phyloP scores from a whole-genome alignment of 2,888 invertebrate genomes.

The Perithous albicinctus region DNA sequence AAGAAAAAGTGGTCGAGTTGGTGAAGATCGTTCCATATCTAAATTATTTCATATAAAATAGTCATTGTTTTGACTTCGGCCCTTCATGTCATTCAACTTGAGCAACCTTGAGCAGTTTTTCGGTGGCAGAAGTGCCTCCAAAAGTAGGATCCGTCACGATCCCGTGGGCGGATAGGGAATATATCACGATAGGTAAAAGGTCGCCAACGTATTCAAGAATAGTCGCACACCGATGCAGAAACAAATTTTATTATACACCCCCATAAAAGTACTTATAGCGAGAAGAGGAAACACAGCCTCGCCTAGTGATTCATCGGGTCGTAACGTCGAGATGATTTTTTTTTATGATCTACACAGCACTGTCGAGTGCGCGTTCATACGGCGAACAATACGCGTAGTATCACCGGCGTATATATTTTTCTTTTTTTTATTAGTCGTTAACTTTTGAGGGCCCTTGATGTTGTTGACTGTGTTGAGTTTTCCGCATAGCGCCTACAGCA shows the following conservation, averaged over 20 bases:
- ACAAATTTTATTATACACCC: conserved; percentile 5
- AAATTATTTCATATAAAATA: too few relatives aligned
- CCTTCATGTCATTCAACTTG: too few relatives aligned
- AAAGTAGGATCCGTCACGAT: too few relatives aligned
- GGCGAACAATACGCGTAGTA: not conserved
- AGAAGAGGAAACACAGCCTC: not conserved
- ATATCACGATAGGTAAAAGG: not conserved
- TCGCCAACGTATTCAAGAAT: not conserved
- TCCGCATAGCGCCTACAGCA: not conserved
- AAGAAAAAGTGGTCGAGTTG: too few relatives aligned
- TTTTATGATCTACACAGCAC: not conserved
- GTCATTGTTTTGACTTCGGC: too few relatives aligned
- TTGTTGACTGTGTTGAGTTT: not conserved
- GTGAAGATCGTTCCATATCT: too few relatives aligned
- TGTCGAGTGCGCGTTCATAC: not conserved
- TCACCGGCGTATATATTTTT: not conserved
- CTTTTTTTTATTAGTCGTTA: conserved; percentile 18
- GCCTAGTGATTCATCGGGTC: conserved; percentile 12
- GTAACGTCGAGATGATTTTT: conserved; percentile 14
- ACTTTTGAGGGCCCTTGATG: not conserved
- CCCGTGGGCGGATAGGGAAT: not conserved
- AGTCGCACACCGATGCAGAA: not conserved
- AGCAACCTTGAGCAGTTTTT: too few relatives aligned
- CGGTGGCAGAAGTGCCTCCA: too few relatives aligned
- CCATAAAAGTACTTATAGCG: conserved; percentile 17